These are phyloP conservation scores for Synergus gifuensis DNA, from an alignment of 2,888 invertebrate species.

Conservation along the genomic window DNA sequence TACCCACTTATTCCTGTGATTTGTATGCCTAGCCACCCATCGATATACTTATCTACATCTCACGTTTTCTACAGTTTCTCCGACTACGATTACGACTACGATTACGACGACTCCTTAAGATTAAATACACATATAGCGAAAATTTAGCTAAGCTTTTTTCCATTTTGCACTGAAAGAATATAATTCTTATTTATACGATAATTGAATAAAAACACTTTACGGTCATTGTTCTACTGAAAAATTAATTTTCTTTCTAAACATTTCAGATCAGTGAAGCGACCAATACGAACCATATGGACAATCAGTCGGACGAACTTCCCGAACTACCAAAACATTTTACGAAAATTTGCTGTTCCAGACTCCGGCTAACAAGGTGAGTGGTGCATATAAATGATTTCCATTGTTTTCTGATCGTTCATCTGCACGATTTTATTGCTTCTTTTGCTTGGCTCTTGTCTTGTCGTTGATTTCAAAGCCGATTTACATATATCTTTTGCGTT, in stretches of 20 bases:
- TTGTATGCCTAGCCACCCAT: slow-evolving; percentile 18
- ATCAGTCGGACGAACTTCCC: slow-evolving; percentile 84
- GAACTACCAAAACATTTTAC: slow-evolving; percentile 91
- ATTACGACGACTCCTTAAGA: background rate
- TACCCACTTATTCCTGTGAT: slow-evolving; percentile 18
- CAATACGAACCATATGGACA: slow-evolving; percentile 75
- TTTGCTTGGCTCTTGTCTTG: background rate
- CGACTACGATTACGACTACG: background rate
- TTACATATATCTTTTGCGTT: background rate
- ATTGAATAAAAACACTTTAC: background rate
- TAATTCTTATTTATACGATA: no score
- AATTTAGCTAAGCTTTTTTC: background rate
- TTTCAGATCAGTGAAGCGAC: slow-evolving; percentile 75
- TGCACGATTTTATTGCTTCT: slow-evolving; percentile 10
- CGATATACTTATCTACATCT: slow-evolving; percentile 31
- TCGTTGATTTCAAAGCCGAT: background rate
- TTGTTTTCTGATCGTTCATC: background rate
- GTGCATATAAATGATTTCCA: background rate
- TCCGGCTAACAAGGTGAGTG: slow-evolving; percentile 93
- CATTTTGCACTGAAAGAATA: no score
- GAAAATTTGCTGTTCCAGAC: slow-evolving; percentile 97
- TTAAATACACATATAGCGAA: background rate
- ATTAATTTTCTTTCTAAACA: slow-evolving; percentile 46
- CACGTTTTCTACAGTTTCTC: slow-evolving; percentile 15
- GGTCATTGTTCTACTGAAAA: background rate